Conservation (phyloP, 2,113 vertebrate species). For the Meleagris gallopavo region DNA sequence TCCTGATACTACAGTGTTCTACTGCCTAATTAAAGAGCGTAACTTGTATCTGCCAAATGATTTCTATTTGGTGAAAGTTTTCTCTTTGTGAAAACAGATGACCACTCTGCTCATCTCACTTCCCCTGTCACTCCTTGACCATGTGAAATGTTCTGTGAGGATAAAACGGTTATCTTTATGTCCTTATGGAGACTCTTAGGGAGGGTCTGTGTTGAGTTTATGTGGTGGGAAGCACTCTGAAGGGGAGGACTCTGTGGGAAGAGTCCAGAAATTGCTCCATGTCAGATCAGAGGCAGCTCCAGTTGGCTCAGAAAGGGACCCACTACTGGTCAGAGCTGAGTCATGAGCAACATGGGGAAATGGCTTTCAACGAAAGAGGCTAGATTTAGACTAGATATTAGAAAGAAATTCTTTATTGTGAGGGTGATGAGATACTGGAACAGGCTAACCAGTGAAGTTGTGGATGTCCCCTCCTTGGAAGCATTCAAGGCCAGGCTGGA, state of each 20-base stretch:
- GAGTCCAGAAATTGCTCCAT: too few species aligned
- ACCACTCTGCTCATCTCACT: neutral
- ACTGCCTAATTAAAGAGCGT: neutral
- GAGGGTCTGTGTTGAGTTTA: neutral
- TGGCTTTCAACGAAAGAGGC: too few species aligned
- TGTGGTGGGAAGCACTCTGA: too few species aligned
- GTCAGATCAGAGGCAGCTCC: neutral
- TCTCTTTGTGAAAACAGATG: neutral
- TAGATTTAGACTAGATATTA: too few species aligned
- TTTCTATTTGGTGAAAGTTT: neutral
- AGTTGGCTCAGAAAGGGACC: neutral
- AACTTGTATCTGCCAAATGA: neutral
- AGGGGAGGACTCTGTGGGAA: neutral
- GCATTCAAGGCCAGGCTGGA: too few species aligned
- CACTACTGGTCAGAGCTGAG: too few species aligned
- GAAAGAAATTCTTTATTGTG: too few species aligned
- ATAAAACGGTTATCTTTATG: neutral
- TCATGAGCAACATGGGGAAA: too few species aligned
- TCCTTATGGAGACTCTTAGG: neutral
- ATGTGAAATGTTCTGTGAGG: neutral
- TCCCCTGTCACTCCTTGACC: neutral
- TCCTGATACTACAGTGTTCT: neutral
- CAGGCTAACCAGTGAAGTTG: too few species aligned
- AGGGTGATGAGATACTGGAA: too few species aligned
- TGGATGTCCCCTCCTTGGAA: too few species aligned